These are phyloP conservation scores for Mesocentrotus franciscanus DNA, from an alignment of 53 echinoderm and acorn worm species.

Conservation along the genomic window DNA sequence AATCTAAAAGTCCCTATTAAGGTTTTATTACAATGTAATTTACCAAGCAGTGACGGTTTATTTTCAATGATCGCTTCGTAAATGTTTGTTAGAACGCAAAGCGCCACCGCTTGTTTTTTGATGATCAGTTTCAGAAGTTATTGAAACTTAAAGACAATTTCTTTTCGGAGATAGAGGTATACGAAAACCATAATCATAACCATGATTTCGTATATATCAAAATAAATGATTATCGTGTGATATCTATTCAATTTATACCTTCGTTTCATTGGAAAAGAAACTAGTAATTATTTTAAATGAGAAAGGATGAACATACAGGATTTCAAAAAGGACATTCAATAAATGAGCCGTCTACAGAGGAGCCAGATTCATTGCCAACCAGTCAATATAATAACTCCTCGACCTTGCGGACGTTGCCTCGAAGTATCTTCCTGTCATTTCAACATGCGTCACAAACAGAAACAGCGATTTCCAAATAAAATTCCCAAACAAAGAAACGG, in stretches of 20 bases:
- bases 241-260: not conserved
- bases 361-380: conserved; percentile 10
- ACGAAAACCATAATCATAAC: too few species aligned
- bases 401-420: conserved; percentile 10
- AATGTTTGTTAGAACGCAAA: too few species aligned
- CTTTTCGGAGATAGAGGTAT: too few species aligned
- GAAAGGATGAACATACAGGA: not conserved
- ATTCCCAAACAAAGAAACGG: conserved; percentile 3
- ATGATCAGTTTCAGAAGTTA: too few species aligned
- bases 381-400: not conserved
- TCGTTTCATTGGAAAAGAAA: not conserved
- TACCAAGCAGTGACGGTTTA: too few species aligned
- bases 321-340: not conserved
- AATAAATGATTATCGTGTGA: not conserved
- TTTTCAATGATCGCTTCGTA: too few species aligned
- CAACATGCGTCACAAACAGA: not conserved
- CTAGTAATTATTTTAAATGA: not conserved
- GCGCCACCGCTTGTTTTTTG: too few species aligned
- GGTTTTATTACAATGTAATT: too few species aligned
- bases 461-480: not conserved
- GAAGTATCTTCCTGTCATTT: not conserved
- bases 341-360: not conserved
- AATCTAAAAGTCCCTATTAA: too few species aligned
- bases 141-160: too few species aligned
- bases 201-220: not conserved